Conservation (phyloP, 2,113 vertebrate genomes). For the Cyprinodon tularosa region DNA sequence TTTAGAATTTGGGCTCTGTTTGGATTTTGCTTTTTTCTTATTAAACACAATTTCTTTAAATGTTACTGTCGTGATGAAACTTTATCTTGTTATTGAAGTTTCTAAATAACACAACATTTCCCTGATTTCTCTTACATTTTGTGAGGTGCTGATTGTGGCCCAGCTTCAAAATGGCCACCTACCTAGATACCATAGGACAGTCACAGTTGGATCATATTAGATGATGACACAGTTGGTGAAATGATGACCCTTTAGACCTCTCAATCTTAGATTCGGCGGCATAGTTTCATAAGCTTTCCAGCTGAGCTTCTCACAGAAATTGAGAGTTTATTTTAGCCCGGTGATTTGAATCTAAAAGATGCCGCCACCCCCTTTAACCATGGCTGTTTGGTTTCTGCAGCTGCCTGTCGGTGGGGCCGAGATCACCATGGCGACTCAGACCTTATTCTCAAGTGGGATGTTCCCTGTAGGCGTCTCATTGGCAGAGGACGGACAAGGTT, state of each 20-base stretch:
- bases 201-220: neutral
- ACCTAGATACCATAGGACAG: neutral
- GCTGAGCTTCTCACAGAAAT: too few relatives aligned
- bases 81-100: neutral
- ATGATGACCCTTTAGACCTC: neutral
- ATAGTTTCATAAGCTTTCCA: too few relatives aligned
- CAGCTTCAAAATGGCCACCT: conserved; percentile 85
- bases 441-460: conserved; percentile 84
- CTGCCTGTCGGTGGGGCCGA: neutral
- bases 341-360: too few relatives aligned
- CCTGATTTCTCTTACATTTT: neutral
- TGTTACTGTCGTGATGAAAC: neutral
- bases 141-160: conserved; percentile 67
- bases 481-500: conserved; percentile 82
- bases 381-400: neutral
- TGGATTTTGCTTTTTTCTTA: neutral
- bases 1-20: neutral
- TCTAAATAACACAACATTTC: neutral
- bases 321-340: neutral
- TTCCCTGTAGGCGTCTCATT: conserved; percentile 83
- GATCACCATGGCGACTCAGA: conserved; percentile 86
- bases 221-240: neutral
- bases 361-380: neutral
- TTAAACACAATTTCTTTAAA: neutral
- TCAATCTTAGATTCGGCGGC: neutral